phyloP scores from a whole-genome alignment of 1,140 invertebrate species.

The Tribolium madens region DNA sequence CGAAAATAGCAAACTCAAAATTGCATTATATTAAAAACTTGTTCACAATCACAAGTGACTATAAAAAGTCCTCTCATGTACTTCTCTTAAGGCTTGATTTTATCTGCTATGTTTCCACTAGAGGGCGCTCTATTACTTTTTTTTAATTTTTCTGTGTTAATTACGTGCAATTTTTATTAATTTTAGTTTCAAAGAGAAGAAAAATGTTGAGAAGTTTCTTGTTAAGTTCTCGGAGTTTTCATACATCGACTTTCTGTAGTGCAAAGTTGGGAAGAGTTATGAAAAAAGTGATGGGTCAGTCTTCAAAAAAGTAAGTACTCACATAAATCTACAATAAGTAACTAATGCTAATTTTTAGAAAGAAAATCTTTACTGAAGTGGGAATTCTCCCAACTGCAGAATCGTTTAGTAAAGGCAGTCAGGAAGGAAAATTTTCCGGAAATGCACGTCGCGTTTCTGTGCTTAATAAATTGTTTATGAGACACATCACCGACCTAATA shows the following conservation, averaged over 20 bases:
- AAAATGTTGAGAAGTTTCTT: neutral
- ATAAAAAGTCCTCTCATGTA: too few relatives aligned
- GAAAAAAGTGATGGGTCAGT: neutral
- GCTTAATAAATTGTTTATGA: constrained; percentile 85
- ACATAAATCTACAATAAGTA: too few relatives aligned
- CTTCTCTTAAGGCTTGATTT: too few relatives aligned
- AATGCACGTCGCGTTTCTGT: constrained; percentile 69
- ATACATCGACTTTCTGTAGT: neutral
- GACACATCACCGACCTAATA: constrained; percentile 80
- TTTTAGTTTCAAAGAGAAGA: neutral
- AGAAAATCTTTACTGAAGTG: neutral
- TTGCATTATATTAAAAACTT: too few relatives aligned
- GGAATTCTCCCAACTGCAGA: neutral
- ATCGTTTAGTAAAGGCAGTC: constrained; percentile 35
- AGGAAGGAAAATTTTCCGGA: constrained; percentile 47
- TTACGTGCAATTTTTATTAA: neutral
- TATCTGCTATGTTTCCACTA: too few relatives aligned
- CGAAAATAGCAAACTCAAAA: too few relatives aligned
- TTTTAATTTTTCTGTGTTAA: too few relatives aligned
- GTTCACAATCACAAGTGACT: too few relatives aligned
- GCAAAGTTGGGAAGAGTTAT: neutral
- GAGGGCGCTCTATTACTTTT: too few relatives aligned
- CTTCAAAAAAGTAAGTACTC: neutral
- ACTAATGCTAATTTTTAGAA: neutral
- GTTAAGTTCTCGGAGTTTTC: neutral